phyloP scores from a whole-genome alignment of 2,888 invertebrate species.

The Bellardia bayeri region DNA sequence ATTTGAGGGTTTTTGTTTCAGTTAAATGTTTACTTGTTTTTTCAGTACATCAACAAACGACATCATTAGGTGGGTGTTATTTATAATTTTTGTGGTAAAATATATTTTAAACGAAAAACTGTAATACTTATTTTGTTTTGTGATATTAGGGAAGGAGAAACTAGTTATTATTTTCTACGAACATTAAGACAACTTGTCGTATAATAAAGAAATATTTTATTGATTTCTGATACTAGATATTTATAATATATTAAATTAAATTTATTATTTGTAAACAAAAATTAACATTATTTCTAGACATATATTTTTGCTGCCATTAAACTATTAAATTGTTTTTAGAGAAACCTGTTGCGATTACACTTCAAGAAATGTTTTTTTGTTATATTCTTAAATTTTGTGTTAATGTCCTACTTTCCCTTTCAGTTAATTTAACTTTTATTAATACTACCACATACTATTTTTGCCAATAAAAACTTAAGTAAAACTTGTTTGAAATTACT shows the following conservation, averaged over 20 bases:
- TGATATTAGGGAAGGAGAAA: too few species aligned
- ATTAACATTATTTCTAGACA: too few species aligned
- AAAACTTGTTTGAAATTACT: not conserved
- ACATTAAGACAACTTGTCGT: not conserved
- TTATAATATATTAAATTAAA: too few species aligned
- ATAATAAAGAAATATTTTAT: not conserved
- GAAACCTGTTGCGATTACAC: too few species aligned
- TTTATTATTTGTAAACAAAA: too few species aligned
- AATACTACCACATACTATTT: not conserved
- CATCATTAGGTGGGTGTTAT: constrained; percentile 22
- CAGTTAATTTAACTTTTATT: not conserved
- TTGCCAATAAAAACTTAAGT: not conserved
- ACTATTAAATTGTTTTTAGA: too few species aligned
- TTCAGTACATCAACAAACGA: constrained; percentile 17
- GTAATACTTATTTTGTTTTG: not conserved
- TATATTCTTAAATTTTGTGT: not conserved
- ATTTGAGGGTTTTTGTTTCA: not conserved
- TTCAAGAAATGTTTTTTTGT: too few species aligned
- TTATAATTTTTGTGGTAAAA: constrained; percentile 4
- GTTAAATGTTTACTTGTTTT: constrained; percentile 6
- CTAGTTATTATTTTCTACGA: too few species aligned
- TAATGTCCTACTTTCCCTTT: not conserved
- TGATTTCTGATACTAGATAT: too few species aligned
- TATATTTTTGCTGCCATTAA: too few species aligned
- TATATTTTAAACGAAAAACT: not conserved